Percentiles rank a stretch among this genome's conserved stretches.
Evolutionary conservation across 1,140 invertebrate genomes (phyloP).

Genomic region (Drosophila watanabei): DNA sequence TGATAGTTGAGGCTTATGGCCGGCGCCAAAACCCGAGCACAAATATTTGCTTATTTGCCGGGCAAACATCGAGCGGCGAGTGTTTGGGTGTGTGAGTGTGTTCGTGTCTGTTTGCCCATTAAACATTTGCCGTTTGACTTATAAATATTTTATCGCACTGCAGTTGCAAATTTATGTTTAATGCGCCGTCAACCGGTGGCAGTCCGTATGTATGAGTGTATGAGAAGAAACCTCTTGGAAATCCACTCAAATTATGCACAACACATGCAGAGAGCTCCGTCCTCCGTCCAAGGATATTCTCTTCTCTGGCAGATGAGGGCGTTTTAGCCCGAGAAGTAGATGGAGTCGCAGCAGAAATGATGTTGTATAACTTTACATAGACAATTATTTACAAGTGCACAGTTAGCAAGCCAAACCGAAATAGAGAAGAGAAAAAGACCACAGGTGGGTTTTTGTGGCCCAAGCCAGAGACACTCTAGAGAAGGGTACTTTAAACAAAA

Average conservation of each 20-base stretch:
- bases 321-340: constrained; percentile 3
- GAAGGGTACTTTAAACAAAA: not conserved
- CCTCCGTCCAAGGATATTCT: constrained; percentile 7
- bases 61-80: constrained; percentile 30
- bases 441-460: constrained; percentile 16
- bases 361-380: constrained; percentile 79
- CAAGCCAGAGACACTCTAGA: constrained; percentile 2
- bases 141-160: constrained; percentile 69
- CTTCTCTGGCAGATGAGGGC: not conserved
- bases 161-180: constrained; percentile 50
- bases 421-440: not conserved
- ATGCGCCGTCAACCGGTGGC: constrained; percentile 16
- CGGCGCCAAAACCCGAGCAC: constrained; percentile 31
- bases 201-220: constrained; percentile 50
- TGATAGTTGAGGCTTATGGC: constrained; percentile 39
- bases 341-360: constrained; percentile 16
- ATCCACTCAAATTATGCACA: constrained; percentile 71
- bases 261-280: constrained; percentile 38
- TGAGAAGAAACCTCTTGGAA: constrained; percentile 26
- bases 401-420: constrained; percentile 40
- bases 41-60: constrained; percentile 68
- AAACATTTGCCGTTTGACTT: constrained; percentile 74
- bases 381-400: constrained; percentile 81
- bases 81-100: constrained; percentile 6
- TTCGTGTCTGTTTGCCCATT: constrained; percentile 68